A percentile compares a stretch with the other conserved stretches of the same genome.
phyloP scores from a whole-genome alignment of 1,140 invertebrate species.

The Gonioctena quinquepunctata region DNA sequence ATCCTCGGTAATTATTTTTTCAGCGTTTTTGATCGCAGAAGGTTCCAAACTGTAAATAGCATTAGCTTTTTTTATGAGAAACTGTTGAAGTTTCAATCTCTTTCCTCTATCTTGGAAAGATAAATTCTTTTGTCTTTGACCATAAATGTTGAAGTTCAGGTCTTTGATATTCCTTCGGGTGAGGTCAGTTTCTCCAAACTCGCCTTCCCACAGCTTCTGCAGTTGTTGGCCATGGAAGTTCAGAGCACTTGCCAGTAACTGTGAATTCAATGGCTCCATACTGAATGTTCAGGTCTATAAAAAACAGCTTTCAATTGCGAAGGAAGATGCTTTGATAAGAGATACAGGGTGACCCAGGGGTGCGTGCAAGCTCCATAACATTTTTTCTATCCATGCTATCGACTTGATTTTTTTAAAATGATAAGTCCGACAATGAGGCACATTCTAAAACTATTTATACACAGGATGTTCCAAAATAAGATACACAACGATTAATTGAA shows the following conservation, averaged over 20 bases:
- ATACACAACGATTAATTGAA: no score
- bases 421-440: no score
- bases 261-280: conserved; percentile 61
- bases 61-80: conserved; percentile 77
- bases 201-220: conserved; percentile 82
- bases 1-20: conserved; percentile 61
- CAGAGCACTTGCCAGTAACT: conserved; percentile 71
- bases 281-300: no score
- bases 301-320: no score
- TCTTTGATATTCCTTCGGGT: conserved; percentile 69
- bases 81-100: conserved; percentile 80
- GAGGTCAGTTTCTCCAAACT: conserved; percentile 75
- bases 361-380: no score
- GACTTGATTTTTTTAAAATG: no score
- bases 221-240: conserved; percentile 84
- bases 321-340: no score
- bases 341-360: no score
- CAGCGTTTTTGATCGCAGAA: conserved; percentile 42
- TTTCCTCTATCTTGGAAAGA: conserved; percentile 82
- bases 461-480: no score
- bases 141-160: conserved; percentile 73
- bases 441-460: no score
- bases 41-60: conserved; percentile 63
- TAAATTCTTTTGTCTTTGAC: conserved; percentile 73
- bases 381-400: no score